These are phyloP conservation scores for Eleginops maclovinus DNA, from an alignment of 2,113 vertebrate genomes.

Conservation along the genomic window DNA sequence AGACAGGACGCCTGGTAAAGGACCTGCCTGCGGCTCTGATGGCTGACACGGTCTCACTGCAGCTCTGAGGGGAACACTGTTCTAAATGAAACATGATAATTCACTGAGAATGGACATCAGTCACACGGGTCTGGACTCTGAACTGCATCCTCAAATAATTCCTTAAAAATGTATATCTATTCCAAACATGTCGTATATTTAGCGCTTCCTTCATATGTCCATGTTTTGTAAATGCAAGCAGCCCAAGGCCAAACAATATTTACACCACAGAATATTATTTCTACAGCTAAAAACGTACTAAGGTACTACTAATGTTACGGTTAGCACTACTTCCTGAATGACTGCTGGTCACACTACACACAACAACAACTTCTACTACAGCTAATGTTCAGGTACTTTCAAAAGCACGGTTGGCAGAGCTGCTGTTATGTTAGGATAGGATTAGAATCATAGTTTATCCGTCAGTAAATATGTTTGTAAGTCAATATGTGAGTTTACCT, in stretches of 20 bases:
- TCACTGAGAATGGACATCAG: slow-evolving; percentile 13
- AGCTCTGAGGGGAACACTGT: slow-evolving; percentile 8
- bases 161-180: background rate
- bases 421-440: no score
- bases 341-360: background rate
- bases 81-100: slow-evolving; percentile 35
- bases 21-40: slow-evolving; percentile 34
- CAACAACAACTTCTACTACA: background rate
- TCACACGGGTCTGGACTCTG: no score
- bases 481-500: no score
- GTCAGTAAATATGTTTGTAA: no score
- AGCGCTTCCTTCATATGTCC: background rate
- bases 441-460: no score
- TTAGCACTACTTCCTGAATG: no score
- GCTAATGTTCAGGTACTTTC: no score
- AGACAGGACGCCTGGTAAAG: slow-evolving; percentile 15
- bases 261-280: background rate
- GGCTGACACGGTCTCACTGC: slow-evolving; percentile 44
- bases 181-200: background rate
- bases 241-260: no score
- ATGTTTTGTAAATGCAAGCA: background rate
- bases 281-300: no score
- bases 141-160: no score
- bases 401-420: no score
- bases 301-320: no score